Evolutionary conservation across 2,888 invertebrate genomes (phyloP), one percentile per base, ranked within the genome.

Genomic region (Pasiphila rectangulata): DNA sequence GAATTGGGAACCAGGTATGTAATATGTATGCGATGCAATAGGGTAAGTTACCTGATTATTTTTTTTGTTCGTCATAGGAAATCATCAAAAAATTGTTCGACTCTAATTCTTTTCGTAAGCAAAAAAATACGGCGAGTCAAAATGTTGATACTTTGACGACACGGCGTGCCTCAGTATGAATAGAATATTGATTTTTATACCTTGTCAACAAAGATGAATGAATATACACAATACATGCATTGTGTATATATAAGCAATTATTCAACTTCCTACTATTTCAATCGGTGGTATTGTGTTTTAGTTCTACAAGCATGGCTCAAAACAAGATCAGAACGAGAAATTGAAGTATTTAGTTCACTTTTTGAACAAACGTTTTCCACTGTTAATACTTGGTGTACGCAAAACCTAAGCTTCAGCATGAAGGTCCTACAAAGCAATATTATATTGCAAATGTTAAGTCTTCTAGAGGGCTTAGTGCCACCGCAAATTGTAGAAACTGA

Each of bases 351-450:
- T 61, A 91, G 91, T 52, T 83, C 91, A 17, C 79, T 96, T 1
- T 96, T 96, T 72, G 94, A 95, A 50, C 90, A 91, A 51, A 94
- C 95, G 0, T 96, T 96, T 76, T 83, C 92, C 0, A 80, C 89
- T 36, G 85, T 96, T 3, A 95, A 93, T 72, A 92, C 93, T 4
- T 98, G 95, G 95, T 93, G 95, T 39, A 94, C 93, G 0, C 97
- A 98, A 82, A 96, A 95, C 72, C 90, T 98, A 2, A 84, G 80
- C 1, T 90, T 97, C 52, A 93, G 95, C 57, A 96, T 98, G 93
- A 92, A 93, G 25, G 94, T 98, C 1, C 86, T 98, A 7, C 97
- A 98, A 72, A 96, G 96, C 63, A 98, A 98, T 70, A 92, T 98
- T 46, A 94, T 97, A 20, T 90, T 93, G 49, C 98, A 96, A 86